phyloP scores from a whole-genome alignment of 2,113 vertebrate species.

The Centropristis striata region DNA sequence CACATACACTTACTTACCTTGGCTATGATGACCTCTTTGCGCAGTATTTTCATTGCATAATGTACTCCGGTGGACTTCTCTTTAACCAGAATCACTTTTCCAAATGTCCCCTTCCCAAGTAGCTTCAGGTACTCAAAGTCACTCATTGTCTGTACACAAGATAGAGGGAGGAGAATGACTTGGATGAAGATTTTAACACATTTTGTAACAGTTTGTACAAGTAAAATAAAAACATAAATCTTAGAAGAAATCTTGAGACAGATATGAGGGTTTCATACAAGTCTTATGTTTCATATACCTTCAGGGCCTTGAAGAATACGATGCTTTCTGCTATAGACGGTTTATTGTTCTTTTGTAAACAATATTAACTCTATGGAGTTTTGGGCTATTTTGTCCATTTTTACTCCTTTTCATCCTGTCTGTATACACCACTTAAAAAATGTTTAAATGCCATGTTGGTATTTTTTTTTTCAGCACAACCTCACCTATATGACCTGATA shows the following conservation, averaged over 20 bases:
- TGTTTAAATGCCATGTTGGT: too few relatives aligned
- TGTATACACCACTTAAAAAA: too few relatives aligned
- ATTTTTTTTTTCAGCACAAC: too few relatives aligned
- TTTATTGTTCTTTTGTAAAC: neutral
- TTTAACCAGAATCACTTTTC: constrained; percentile 92
- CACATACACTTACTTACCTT: constrained; percentile 81
- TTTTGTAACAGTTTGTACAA: neutral
- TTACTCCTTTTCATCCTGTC: too few relatives aligned
- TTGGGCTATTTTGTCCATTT: too few relatives aligned
- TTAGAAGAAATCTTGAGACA: neutral
- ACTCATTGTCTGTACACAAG: constrained; percentile 88
- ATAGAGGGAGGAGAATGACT: neutral
- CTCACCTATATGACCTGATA: too few relatives aligned
- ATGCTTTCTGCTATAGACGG: neutral
- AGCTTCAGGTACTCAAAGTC: constrained; percentile 95
- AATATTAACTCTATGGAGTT: too few relatives aligned
- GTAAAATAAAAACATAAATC: neutral
- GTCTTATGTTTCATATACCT: neutral
- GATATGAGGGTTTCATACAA: neutral
- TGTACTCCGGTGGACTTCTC: constrained; percentile 90
- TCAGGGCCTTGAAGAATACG: neutral
- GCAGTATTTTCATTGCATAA: constrained; percentile 94
- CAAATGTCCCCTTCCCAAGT: constrained; percentile 93
- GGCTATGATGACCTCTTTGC: constrained; percentile 93
- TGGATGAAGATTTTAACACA: neutral